Evolutionary conservation across 2,113 vertebrate species (phyloP), one percentile per base, ranked within the genome.

Genomic region (Copsychus sechellarum): DNA sequence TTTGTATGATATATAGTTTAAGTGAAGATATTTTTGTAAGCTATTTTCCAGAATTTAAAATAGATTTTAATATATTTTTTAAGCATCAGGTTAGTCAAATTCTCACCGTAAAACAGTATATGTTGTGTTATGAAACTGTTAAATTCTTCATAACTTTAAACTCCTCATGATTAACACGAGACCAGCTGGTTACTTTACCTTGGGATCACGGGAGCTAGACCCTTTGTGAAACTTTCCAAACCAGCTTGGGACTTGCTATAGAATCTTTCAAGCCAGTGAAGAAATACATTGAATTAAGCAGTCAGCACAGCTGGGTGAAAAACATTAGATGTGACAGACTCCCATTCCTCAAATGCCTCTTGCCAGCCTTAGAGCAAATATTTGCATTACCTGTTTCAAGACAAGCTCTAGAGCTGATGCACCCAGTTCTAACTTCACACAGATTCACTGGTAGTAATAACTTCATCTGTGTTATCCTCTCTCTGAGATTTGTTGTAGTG

Each of bases 31-130:
- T 82, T 76, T 90, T 78, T 74, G 66, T 97, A 93, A 96, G 57
- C 87, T 84, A n/a, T 92, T 91, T 86, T 96, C 88, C 74, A 67
- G 76, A 86, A 62, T 84, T 93, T 90, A 84, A 91, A 88, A 73
- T 53, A 80, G 80, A 94, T 96, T 96, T 96, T 96, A 96, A 95
- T 97, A 97, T 96, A 96, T 97, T 97, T 97, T 97, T 95, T 66
- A 97, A 92, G 58, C 95, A 97, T 97, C 82, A 53, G 53, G 16
- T 94, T 96, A 86, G 76, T 78, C 79, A 90, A 82, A 83, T 92
- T 82, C 61, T 96, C 90, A 83, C 85, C 60, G 6, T 88, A 28
- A 77, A 86, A 90, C 43, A 83, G 13, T 90, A 23, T 74, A 26
- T 62, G 72, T 97, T 96, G 72, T 80, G 85, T 96, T 92, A 62